Evolutionary conservation across 2,113 vertebrate species (phyloP).

Genomic region (Nymphicus hollandicus): DNA sequence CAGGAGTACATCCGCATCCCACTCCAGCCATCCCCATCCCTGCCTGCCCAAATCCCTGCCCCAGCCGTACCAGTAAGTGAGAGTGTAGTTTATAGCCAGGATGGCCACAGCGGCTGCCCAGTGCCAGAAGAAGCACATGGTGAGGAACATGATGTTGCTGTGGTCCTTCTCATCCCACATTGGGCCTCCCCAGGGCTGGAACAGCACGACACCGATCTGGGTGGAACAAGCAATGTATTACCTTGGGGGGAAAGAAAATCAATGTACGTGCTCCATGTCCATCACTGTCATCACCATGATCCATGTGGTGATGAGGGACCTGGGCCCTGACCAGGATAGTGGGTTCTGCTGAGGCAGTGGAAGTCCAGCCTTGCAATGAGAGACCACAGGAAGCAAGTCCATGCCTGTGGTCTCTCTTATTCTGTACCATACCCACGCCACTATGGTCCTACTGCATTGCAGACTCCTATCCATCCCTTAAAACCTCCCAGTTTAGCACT

Average conservation of each 20-base stretch:
- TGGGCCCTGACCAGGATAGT: neutral
- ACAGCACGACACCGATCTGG: conserved; percentile 93
- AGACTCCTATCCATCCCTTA: neutral
- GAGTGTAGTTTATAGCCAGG: conserved; percentile 62
- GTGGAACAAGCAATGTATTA: neutral
- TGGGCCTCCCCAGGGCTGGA: conserved; percentile 75
- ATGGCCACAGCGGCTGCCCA: conserved; percentile 74
- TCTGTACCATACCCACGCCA: neutral
- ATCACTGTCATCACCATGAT: neutral
- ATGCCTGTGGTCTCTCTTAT: rapidly evolving
- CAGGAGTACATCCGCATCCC: neutral
- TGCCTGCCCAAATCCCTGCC: neutral
- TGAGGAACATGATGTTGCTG: conserved; percentile 90
- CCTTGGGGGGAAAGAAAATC: neutral
- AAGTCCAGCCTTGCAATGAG: neutral
- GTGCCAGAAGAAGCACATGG: conserved; percentile 99
- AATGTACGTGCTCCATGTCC: neutral
- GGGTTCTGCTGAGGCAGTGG: neutral
- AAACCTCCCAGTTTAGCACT: neutral
- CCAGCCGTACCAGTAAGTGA: conserved; percentile 78
- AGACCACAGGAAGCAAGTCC: neutral
- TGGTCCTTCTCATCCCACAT: conserved; percentile 79
- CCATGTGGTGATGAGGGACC: neutral
- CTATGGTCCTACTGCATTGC: neutral
- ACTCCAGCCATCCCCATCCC: neutral